Percentiles rank a stretch among this genome's conserved stretches.
Conservation (phyloP, 2,888 invertebrate genomes). For the Tetrapedia diversipes region DNA sequence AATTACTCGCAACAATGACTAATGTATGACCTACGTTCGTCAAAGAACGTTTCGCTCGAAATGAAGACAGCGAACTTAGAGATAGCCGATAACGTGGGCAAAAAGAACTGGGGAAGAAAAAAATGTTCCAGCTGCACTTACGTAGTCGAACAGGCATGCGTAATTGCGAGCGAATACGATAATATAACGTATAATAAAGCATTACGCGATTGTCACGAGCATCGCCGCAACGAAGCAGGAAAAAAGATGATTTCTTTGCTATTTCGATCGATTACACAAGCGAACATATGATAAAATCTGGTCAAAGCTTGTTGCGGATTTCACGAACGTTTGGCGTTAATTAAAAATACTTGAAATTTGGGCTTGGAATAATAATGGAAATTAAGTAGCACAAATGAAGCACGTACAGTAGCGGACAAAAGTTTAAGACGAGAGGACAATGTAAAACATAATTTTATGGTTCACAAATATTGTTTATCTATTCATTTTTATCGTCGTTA, state of each 20-base stretch:
- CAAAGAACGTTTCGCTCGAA: conserved; percentile 32
- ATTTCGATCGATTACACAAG: not conserved
- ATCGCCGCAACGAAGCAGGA: not conserved
- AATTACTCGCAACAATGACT: conserved; percentile 27
- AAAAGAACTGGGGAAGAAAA: conserved; percentile 31
- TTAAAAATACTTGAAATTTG: no score
- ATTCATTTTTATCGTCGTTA: no score
- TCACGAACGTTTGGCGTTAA: no score
- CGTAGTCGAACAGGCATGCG: conserved; percentile 9
- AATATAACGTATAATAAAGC: conserved; percentile 9
- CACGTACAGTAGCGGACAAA: no score
- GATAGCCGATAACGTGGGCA: conserved; percentile 42
- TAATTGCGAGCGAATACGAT: conserved; percentile 1
- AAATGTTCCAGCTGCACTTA: not conserved
- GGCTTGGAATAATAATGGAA: not conserved
- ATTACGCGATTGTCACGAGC: not conserved
- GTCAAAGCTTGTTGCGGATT: no score
- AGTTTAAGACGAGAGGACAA: no score
- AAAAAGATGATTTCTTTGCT: not conserved
- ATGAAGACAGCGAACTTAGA: conserved; percentile 41
- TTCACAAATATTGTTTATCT: no score
- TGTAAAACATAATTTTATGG: no score
- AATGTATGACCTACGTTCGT: conserved; percentile 15
- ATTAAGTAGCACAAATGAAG: not conserved
- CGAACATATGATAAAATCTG: not conserved